Conservation (phyloP, 2,888 invertebrate species). For the Hylaea fasciaria region DNA sequence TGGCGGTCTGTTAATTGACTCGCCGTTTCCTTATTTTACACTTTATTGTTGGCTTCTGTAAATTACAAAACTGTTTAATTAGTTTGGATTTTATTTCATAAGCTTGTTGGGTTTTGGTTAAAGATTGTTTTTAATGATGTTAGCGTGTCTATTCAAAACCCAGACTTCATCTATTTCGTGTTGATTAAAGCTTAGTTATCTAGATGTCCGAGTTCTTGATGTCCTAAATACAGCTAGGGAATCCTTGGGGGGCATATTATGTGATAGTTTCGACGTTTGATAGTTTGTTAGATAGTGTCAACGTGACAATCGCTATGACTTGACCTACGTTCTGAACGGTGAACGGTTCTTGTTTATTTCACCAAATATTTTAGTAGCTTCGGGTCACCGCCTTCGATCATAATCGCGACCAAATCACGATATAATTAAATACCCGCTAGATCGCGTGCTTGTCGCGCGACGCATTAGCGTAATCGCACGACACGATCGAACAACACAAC, state of each 20-base stretch:
- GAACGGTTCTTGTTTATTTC: background rate
- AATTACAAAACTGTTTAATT: background rate
- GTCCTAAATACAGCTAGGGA: no score
- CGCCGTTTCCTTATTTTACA: constrained; percentile 14
- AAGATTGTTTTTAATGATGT: background rate
- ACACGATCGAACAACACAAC: constrained; percentile 39
- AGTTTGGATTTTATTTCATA: background rate
- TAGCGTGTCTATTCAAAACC: no score
- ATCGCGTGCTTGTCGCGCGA: constrained; percentile 28
- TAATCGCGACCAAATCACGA: constrained; percentile 18
- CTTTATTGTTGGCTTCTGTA: background rate
- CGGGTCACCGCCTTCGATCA: constrained; percentile 9
- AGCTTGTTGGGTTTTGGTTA: background rate
- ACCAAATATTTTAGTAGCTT: background rate
- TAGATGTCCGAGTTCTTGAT: no score
- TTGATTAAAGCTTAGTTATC: no score
- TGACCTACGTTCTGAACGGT: no score
- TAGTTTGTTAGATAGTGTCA: no score
- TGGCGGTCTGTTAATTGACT: constrained; percentile 19
- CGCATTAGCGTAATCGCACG: constrained; percentile 37
- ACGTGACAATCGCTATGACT: no score
- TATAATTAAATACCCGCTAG: constrained; percentile 9
- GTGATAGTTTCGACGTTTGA: no score
- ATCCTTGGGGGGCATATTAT: no score
- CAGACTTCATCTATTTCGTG: no score